Base-by-base conservation (phyloP, 2,113 vertebrate species). In the Vidua macroura region DNA sequence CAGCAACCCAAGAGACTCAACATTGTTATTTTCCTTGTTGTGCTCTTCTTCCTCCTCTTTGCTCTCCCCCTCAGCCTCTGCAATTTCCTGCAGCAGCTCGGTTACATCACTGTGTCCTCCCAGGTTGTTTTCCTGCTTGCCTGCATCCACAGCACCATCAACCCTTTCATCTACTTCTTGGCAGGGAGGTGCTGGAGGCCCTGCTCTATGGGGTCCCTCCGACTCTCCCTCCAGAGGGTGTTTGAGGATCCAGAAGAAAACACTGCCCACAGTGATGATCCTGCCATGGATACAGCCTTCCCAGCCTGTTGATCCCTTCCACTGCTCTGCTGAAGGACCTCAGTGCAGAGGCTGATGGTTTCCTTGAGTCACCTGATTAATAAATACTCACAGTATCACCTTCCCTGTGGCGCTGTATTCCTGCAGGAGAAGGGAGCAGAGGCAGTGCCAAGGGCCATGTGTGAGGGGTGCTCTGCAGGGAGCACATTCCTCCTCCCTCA, bases 41-140 rank as follows among this genome's bases (percentile, higher is more conserved):
- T 30, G 20, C n/a, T 94, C 59, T 33, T 66, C 55, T 95, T 91
- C 6, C 81, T 95, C 59, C 2, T 81, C 37, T 70, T 96, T 0
- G 39, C 1, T 5, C 2, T 78, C 13, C 94, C 88, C 15, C 60
- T 94, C 82, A 92, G 86, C 62, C 10, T 92, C 69, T 70, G 12
- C 20, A 70, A 49, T 17, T 92, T 94, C 82, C 15, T 90, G 60
- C 82, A 78, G 82, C 90, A 94, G 56, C 13, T 93, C 2, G 2
- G 11, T 6, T 63, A 49, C 35, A 7, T 0, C 0, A 0, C 0
- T 1, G 0, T 23, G 14, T 1, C 68, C 23, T 31, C 43, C 28
- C 83, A 92, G 28, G 8, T 72, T 1, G 1, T 59, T 46, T 72
- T 76, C 75, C 58, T 94, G 17, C 76, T 96, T 1, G 5, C 53